phyloP scores from a whole-genome alignment of 2,888 invertebrate genomes.

The Ditylenchus weischeri region DNA sequence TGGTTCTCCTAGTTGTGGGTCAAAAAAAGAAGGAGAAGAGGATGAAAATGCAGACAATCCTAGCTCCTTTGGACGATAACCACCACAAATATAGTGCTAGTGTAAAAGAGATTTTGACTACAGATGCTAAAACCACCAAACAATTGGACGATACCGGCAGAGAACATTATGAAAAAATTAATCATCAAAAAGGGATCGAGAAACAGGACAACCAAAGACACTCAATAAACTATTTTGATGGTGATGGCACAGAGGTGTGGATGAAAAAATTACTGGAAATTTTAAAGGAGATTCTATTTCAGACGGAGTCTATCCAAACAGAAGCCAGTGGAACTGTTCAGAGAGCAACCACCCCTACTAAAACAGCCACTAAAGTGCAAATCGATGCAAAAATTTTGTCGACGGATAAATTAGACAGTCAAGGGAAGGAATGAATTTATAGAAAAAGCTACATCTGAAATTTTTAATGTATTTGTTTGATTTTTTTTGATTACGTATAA shows the following conservation, averaged over 20 bases:
- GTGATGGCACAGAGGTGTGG: no score
- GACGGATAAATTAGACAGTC: not conserved
- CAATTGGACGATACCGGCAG: not conserved
- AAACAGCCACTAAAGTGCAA: slow-evolving; percentile 6
- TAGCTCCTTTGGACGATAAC: not conserved
- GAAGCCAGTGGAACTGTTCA: slow-evolving; percentile 7
- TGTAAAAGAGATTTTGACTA: no score
- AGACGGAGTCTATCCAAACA: not conserved
- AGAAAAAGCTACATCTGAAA: no score
- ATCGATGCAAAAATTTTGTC: slow-evolving; percentile 9
- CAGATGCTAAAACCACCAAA: not conserved
- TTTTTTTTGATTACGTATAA: no score
- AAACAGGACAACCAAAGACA: not conserved
- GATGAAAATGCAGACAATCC: slow-evolving; percentile 1
- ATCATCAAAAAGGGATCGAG: not conserved
- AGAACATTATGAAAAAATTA: not conserved
- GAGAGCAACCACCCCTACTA: slow-evolving; percentile 11
- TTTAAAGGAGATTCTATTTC: not conserved
- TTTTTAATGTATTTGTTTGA: no score
- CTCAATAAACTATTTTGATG: no score
- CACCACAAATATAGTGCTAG: not conserved
- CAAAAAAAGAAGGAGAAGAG: slow-evolving; percentile 9
- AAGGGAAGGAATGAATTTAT: no score
- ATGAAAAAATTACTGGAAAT: no score
- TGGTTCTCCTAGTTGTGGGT: slow-evolving; percentile 18